phyloP scores from a whole-genome alignment of 2,797 vertebrate genomes.

The Natrix natrix region DNA sequence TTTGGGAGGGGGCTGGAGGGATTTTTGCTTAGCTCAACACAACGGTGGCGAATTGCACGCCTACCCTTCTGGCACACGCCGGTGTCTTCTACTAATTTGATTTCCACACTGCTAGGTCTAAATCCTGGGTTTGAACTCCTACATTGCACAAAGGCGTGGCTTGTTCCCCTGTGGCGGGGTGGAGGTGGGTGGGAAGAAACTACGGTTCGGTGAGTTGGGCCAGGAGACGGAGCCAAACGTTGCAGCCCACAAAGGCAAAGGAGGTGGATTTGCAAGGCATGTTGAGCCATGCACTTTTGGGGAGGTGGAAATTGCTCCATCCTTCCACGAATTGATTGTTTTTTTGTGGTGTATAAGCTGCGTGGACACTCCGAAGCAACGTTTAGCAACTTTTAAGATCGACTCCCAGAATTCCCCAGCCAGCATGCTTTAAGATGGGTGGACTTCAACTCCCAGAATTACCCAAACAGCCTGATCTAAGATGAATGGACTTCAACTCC shows the following conservation, averaged over 20 bases:
- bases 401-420: background rate
- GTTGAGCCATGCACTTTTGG: background rate
- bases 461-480: too few relatives aligned
- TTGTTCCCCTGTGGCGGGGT: background rate
- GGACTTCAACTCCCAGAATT: too few relatives aligned
- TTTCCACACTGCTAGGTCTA: background rate
- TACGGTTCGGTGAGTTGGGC: background rate
- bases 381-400: background rate
- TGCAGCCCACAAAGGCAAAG: background rate
- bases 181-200: background rate
- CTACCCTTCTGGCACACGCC: background rate
- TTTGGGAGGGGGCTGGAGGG: background rate
- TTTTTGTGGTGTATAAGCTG: background rate
- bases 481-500: too few relatives aligned
- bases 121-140: background rate
- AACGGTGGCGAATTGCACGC: too few relatives aligned
- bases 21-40: background rate
- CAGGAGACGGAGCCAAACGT: background rate
- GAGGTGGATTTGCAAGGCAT: background rate
- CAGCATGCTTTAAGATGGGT: too few relatives aligned
- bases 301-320: background rate
- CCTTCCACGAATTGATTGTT: background rate
- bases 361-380: fast-evolving
- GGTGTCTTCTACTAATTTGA: background rate
- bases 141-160: background rate